phyloP scores from a whole-genome alignment of 1,140 invertebrate species.

The Zaprionus tsacasi region DNA sequence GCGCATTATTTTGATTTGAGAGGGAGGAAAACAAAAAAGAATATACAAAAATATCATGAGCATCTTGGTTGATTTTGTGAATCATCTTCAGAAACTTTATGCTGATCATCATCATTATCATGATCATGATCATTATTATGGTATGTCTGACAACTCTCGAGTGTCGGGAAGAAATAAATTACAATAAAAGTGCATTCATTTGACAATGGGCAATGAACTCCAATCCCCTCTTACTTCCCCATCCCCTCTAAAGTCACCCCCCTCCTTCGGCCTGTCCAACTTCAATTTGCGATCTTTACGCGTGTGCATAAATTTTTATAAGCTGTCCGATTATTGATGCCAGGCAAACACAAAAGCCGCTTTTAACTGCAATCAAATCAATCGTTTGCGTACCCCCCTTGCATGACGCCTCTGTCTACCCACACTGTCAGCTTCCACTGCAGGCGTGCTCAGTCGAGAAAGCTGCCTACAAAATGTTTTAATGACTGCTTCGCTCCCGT shows the following conservation, averaged over 20 bases:
- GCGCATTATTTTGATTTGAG: conserved; percentile 70
- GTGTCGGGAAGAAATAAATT: conserved; percentile 2
- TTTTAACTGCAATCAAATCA: conserved; percentile 28
- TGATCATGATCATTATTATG: background rate
- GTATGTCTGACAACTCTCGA: background rate
- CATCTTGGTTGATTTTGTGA: background rate
- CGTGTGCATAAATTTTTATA: conserved; percentile 50
- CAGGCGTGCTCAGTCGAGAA: conserved; percentile 19
- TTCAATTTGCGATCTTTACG: conserved; percentile 45
- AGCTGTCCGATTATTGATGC: conserved; percentile 35
- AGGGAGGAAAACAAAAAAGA: background rate
- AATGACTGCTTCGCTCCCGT: background rate
- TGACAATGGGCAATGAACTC: conserved; percentile 58
- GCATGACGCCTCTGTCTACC: background rate
- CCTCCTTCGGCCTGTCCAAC: conserved; percentile 19
- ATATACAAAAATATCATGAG: no score
- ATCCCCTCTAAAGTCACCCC: background rate
- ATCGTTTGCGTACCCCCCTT: background rate
- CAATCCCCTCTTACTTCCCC: no score
- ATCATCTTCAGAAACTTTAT: background rate
- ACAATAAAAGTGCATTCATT: conserved; percentile 48
- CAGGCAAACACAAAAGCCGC: conserved; percentile 45
- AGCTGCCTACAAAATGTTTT: conserved; percentile 19
- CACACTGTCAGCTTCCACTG: background rate
- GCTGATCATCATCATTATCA: background rate